These are phyloP conservation scores for Drosophila arawakana DNA, from an alignment of 1,140 invertebrate genomes.

Conservation along the genomic window DNA sequence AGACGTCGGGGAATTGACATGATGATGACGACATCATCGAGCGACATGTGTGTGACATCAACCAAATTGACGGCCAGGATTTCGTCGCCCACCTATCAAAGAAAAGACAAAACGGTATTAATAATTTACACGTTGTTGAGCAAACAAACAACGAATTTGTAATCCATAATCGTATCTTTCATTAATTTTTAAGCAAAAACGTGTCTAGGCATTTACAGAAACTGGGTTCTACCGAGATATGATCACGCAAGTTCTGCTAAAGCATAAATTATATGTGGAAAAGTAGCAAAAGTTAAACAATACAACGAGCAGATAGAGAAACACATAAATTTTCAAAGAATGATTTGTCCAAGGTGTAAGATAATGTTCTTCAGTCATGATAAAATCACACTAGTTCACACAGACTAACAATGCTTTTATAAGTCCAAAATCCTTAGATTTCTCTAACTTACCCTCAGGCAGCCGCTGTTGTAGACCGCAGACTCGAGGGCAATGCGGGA, in stretches of 20 bases:
- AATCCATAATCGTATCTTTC: background rate
- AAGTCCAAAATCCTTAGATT: too few relatives aligned
- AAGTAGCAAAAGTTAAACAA: background rate
- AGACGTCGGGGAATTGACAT: slow-evolving; percentile 99
- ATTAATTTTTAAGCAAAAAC: slow-evolving; percentile 7
- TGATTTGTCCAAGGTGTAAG: too few relatives aligned
- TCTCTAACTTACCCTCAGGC: slow-evolving; percentile 89
- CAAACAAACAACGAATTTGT: background rate
- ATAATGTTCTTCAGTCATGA: too few relatives aligned
- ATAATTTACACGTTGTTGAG: background rate
- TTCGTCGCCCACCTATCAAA: slow-evolving; percentile 95
- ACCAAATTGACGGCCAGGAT: slow-evolving; percentile 99
- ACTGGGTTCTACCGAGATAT: background rate
- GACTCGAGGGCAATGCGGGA: slow-evolving; percentile 98
- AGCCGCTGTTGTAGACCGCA: slow-evolving; percentile 97
- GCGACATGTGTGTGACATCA: slow-evolving; percentile 97
- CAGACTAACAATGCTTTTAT: too few relatives aligned
- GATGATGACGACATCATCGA: slow-evolving; percentile 99
- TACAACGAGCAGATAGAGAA: background rate
- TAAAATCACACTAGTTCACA: too few relatives aligned
- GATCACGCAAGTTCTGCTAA: background rate
- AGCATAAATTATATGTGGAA: background rate
- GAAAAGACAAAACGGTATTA: background rate
- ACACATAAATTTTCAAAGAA: background rate
- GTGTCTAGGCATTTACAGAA: background rate